Evolutionary conservation across 2,888 invertebrate species (phyloP), one percentile per base, ranked within the genome.

Genomic region (Lasioglossum vierecki): DNA sequence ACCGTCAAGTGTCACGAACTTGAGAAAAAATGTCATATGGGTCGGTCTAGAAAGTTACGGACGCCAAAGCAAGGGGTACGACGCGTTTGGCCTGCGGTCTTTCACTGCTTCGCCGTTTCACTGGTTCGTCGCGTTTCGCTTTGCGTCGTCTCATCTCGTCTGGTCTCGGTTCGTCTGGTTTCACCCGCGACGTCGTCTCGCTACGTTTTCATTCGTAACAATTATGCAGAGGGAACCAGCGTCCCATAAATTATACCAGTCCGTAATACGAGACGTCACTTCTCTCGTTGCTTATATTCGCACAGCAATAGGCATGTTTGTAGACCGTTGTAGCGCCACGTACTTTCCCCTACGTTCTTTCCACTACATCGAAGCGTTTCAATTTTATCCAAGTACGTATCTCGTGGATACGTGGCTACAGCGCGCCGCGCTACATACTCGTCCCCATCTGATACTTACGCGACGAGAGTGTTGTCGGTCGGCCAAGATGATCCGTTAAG

Each of bases 41-140:
- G 91, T 92, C 92, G 92, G 88, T 85, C 91, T 92, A 90, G 92
- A 93, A 93, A 93, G 92, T 91, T 88, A 88, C 85, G 76, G 80
- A 76, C 66, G 66, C 66, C 30, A 4, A 26, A 30, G 26, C 81
- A 71, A 41, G 41, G 70, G 70, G 39, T 70, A 41, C 70, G n/a
- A 41, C 41, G 41, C 41, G 70, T 70, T 68, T 22, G 22, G 68
- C 68, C 39, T 39, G 22, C 11, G 68, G 39, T 68, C 68, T 68
- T 68, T 68, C 68, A 35, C 68, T 39, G 68, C 11, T 39, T 11
- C 35, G 9, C 3, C 66, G 66, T 66, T 66, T 66, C 66, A 30
- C 66, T 35, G 66, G 2, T 66, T 15, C 66, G 35, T 15, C 63
- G 63, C 63, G 66, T 66, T 66, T 66, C 66, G 35, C 35, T 63